phyloP scores from a whole-genome alignment of 2,888 invertebrate species.

The Tiliacea citrago region DNA sequence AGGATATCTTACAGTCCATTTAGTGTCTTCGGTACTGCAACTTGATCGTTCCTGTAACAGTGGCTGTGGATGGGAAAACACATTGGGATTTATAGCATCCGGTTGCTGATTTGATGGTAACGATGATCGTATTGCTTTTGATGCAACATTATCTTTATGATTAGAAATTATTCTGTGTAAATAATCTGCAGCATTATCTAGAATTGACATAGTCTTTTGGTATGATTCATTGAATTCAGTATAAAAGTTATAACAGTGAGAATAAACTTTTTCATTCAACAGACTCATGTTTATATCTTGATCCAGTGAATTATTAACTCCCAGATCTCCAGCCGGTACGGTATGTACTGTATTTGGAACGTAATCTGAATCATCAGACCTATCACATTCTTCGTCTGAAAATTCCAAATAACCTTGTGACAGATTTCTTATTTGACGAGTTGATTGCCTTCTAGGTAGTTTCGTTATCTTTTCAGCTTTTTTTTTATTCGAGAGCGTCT shows the following conservation, averaged over 20 bases:
- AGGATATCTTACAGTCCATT: conserved; percentile 28
- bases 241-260: conserved; percentile 23
- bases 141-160: neutral
- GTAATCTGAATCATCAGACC: conserved; percentile 18
- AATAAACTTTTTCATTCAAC: conserved; percentile 10
- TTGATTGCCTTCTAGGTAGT: conserved; percentile 23
- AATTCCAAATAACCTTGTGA: conserved; percentile 7
- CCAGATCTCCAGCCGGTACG: neutral
- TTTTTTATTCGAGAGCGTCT: neutral
- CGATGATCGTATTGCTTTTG: neutral
- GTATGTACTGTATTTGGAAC: neutral
- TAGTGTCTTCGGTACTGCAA: conserved; percentile 3
- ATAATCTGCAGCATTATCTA: conserved; percentile 29
- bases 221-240: conserved; percentile 34
- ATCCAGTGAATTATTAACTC: neutral
- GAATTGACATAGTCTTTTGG: conserved; percentile 21
- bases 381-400: conserved; percentile 16
- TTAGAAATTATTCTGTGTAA: conserved; percentile 12
- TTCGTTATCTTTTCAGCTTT: neutral
- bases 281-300: neutral
- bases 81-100: neutral
- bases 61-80: conserved; percentile 21
- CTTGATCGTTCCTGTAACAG: conserved; percentile 4
- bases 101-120: neutral
- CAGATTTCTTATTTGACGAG: neutral